A percentile compares a stretch with the other conserved stretches of the same genome.
These are phyloP conservation scores for Prolemur simus DNA, from an alignment of 2,113 vertebrate genomes.

Conservation along the genomic window DNA sequence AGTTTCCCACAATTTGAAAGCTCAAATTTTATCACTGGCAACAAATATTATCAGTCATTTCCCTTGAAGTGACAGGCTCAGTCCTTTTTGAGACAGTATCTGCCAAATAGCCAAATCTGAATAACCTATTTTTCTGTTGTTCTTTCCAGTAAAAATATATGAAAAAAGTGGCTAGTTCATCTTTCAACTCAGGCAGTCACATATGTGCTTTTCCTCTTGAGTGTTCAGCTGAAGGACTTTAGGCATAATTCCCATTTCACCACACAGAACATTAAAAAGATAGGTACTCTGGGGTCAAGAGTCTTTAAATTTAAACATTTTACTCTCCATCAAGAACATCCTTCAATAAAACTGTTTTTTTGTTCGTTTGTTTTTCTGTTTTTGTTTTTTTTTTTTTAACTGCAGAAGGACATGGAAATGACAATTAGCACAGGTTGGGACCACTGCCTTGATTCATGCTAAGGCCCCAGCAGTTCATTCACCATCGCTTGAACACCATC, in stretches of 20 bases:
- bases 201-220: background rate
- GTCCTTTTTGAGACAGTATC: background rate
- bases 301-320: background rate
- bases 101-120: background rate
- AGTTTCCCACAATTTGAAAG: background rate
- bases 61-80: background rate
- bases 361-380: background rate
- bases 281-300: background rate
- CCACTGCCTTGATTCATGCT: background rate
- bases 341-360: background rate
- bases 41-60: background rate
- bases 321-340: background rate
- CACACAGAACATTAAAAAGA: background rate
- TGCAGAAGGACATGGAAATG: background rate
- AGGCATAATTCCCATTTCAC: background rate
- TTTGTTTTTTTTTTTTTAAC: background rate
- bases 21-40: background rate
- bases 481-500: background rate
- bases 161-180: background rate
- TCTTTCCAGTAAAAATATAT: background rate
- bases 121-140: background rate
- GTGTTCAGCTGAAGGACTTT: background rate
- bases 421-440: background rate
- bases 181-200: background rate
- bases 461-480: background rate